Conservation (phyloP, 2,113 vertebrate species). For the Okapia johnstoni region DNA sequence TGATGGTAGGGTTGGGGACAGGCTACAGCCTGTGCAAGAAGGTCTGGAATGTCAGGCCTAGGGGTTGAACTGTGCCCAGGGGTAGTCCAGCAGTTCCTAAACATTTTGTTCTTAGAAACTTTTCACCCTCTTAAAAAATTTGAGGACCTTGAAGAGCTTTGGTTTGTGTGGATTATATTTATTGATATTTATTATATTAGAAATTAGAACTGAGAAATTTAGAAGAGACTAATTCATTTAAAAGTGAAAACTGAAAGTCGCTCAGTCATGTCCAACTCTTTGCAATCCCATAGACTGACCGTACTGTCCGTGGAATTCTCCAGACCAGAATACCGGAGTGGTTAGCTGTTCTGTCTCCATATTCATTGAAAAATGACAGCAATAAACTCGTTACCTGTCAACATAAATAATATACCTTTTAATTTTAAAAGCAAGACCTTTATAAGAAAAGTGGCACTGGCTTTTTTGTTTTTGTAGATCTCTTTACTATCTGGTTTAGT, state of each 20-base stretch:
- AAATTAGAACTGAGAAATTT: background rate
- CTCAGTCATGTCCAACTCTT: background rate
- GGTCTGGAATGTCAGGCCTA: background rate
- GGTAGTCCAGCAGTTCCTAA: background rate
- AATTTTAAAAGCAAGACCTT: background rate
- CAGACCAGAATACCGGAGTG: background rate
- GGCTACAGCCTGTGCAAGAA: background rate
- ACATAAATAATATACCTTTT: background rate
- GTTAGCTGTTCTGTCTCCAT: background rate
- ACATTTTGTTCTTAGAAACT: background rate
- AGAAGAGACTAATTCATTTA: background rate
- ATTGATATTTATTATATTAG: background rate
- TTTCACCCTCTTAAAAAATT: background rate
- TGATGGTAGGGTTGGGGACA: background rate
- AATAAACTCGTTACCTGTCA: background rate
- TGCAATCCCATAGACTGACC: rapidly evolving
- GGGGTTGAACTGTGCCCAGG: background rate
- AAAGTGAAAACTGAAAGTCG: background rate
- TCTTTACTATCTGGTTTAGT: background rate
- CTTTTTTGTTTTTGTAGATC: background rate
- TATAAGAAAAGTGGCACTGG: background rate
- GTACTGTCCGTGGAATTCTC: background rate
- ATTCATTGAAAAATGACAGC: background rate
- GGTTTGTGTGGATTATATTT: background rate
- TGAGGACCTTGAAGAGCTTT: background rate